Base-by-base conservation (phyloP, 2,797 vertebrate genomes). In the Gadopsis bispinosus region DNA sequence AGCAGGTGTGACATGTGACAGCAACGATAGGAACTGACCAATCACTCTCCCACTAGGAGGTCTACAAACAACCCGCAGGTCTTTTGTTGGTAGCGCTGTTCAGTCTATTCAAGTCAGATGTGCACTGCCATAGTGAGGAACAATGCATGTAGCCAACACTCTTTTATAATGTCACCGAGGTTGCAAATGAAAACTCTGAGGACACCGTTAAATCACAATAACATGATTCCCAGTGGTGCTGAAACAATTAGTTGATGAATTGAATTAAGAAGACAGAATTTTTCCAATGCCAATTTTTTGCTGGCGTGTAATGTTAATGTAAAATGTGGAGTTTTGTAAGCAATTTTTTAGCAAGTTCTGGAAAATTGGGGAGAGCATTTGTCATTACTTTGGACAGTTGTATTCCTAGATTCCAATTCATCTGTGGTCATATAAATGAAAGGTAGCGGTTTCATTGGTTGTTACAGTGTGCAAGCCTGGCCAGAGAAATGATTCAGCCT, bases 1-100 rank as follows among this genome's bases (percentile, higher is more conserved):
- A 90, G 87, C 88, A 93, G 90, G 92, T 92, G 92, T 88, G 90
- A 89, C 89, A 85, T 82, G 80, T 87, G 89, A 93, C 54, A 1
- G 81, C 86, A 59, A 67, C 76, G 84, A 90, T 71, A 88, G 91
- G 90, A 92, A 91, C 85, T 89, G 87, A 92, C 91, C 91, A 90
- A 92, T 93, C 89, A 78, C 79, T 91, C 88, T 90, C 92, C 80
- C 89, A 75, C 63, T 64, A 62, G 89, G 91, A 83, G 87, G 88
- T 90, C 91, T 76, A 12, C 88, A 87, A 89, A 88, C 87, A 90
- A 83, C 26, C 86, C 87, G 79, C 81, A 64, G 81, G 88, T 83
- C 84, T 85, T 94, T 91, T 92, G 91, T 91, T 85, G 78, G 62
- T 3, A 5, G 70, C 75, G 3, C 58, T 69, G 80, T 71, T 31